phyloP scores from a whole-genome alignment of 1,140 invertebrate genomes.

The Sarcophaga bullata region DNA sequence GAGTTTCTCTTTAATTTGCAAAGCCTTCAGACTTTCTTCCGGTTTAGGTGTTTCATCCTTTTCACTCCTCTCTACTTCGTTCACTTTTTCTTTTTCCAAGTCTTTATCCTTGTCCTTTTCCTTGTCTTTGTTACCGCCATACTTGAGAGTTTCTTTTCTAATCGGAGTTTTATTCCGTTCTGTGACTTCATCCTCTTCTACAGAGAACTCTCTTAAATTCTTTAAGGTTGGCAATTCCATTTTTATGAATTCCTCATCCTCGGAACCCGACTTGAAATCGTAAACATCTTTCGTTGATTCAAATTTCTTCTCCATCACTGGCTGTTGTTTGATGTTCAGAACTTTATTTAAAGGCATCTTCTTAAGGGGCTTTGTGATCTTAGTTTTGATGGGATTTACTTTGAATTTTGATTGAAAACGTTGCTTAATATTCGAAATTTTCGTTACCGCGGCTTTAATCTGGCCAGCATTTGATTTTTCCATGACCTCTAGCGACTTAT shows the following conservation, averaged over 20 bases:
- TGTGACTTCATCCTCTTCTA: conserved; percentile 46
- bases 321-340: conserved; percentile 3
- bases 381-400: conserved; percentile 32
- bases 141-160: not conserved
- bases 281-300: conserved; percentile 54
- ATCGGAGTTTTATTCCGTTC: not conserved
- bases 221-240: conserved; percentile 61
- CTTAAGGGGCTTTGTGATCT: conserved; percentile 24
- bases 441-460: not conserved
- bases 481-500: not conserved
- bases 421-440: conserved; percentile 38
- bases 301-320: not conserved
- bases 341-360: conserved; percentile 34
- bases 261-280: conserved; percentile 62
- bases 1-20: not conserved
- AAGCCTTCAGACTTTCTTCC: not conserved
- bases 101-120: not conserved
- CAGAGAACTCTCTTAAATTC: conserved; percentile 59
- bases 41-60: not conserved
- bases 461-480: not conserved
- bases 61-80: too few species aligned
- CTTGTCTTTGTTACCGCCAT: not conserved
- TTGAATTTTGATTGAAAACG: conserved; percentile 42
- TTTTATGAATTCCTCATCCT: conserved; percentile 62
- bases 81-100: not conserved